Evolutionary conservation across 2,888 invertebrate species (phyloP), one percentile per base, ranked within the genome.

Genomic region (Empis stercorea): DNA sequence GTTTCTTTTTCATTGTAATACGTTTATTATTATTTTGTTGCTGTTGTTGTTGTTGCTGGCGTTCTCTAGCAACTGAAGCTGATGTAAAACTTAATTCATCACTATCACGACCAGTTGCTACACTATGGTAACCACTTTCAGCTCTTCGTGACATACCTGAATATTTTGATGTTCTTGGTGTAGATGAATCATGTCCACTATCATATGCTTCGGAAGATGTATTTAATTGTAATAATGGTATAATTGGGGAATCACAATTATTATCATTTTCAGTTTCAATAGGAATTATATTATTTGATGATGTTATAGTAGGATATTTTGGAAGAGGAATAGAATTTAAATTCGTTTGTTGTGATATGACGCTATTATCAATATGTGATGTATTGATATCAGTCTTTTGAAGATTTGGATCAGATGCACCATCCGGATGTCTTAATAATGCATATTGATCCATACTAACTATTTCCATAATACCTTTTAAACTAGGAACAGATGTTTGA

Each of bases 121-220:
- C 87, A 58, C 89, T 91, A 61, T 93, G 93, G 60, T 92, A 93
- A 2, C 93, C 93, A 59, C 87, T 89, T 63, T 91, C 89, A 4
- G 89, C 87, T 44, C 86, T 75, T 54, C 86, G 72, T 1, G 85
- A 86, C 4, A 86, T 80, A 0, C 84, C 85, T 55, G 86, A 86
- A 54, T 86, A 81, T 62, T 87, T 87, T 2, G 86, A 84, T 13
- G 86, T 86, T 14, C 87, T 73, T 0, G 86, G 86, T 2, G 86
- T 86, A 1, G 86, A 87, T 1, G 86, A 86, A 59, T 87, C 87
- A 57, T 87, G 86, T 0, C 87, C 87, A 56, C 87, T 87, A 60
- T 87, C 87, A 58, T 86, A 87, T 6, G 86, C 87, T 59, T 66
- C 65, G 10, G 62, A 65, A 13, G 79, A 78, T 54, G 64, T 71